Base-by-base conservation (phyloP, 2,113 vertebrate genomes). In the Leptobrachium ailaonicum region DNA sequence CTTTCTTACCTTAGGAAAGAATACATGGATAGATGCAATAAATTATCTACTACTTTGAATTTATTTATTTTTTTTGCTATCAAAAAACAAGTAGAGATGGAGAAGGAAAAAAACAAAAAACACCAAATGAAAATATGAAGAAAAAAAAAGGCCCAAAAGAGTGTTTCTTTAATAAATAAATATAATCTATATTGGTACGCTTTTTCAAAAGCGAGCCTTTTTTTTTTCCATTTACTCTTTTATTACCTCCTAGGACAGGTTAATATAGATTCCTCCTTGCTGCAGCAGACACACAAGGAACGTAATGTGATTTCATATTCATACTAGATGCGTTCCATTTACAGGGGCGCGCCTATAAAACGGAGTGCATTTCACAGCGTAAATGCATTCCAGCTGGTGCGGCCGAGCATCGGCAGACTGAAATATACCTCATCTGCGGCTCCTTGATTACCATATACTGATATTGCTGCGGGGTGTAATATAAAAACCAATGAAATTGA, bases 401-500 rank as follows among this genome's bases (percentile, higher is more conserved):
- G 45, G 71, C 47, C 41, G 63, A 73, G 71, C 45, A 67, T 62
- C 32, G 43, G 53, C 78, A 40, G 71, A 44, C 71, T 81, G 79
- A 75, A 81, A 69, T 75, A 81, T 80, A 74, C 72, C 79, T 81
- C 79, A 47, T 69, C 79, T 63, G 14, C 79, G 6, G 64, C 72
- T 68, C 66, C 79, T 75, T 81, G 79, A 81, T 81, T 81, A 81
- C 79, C 72, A 81, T 81, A 81, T 81, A 81, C 72, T 69, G 79
- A 81, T 75, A 81, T 81, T 81, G 79, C 79, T 81, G 79, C 66
- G 58, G 72, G 79, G 79, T 81, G 71, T 81, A 81, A 81, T 81
- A 81, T 81, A 81, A 81, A 81, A 81, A 74, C 79, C 79, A 81
- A 81, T 81, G 79, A 81, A 81, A 81, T 81, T 81, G 79, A 81